Evolutionary conservation across 2,888 invertebrate species (phyloP).

Genomic region (Tricholauxania praeusta): DNA sequence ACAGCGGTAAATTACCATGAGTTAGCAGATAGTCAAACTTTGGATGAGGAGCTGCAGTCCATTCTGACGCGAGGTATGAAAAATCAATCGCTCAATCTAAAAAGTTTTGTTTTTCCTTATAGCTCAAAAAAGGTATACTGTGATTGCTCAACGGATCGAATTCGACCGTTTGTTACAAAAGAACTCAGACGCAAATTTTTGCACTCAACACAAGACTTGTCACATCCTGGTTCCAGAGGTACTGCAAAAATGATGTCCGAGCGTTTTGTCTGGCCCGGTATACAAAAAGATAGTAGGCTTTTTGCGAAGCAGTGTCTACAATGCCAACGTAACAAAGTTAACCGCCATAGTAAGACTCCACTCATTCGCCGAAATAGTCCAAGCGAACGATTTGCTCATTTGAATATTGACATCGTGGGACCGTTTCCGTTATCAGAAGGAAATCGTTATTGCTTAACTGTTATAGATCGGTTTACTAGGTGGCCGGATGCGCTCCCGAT

Average conservation of each 20-base stretch:
- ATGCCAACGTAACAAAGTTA: too few species aligned
- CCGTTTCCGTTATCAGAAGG: conserved; percentile 46
- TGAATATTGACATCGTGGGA: conserved; percentile 64
- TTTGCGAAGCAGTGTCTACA: too few species aligned
- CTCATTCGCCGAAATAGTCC: not conserved
- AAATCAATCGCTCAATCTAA: too few species aligned
- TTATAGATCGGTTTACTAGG: conserved; percentile 41
- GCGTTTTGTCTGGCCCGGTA: conserved; percentile 40
- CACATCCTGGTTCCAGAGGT: conserved; percentile 32
- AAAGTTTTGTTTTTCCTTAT: too few species aligned
- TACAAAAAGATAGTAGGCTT: conserved; percentile 31
- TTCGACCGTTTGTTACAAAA: too few species aligned
- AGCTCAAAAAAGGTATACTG: too few species aligned
- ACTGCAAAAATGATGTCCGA: conserved; percentile 28
- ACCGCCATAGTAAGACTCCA: conserved; percentile 14
- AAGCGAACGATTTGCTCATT: conserved; percentile 54
- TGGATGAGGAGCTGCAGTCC: too few species aligned
- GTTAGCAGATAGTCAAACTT: too few species aligned
- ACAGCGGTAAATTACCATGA: too few species aligned
- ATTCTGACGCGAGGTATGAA: too few species aligned
- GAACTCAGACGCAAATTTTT: too few species aligned
- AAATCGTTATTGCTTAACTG: conserved; percentile 55
- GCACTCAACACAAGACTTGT: conserved; percentile 15
- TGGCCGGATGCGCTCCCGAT: conserved; percentile 53
- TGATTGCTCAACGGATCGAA: too few species aligned